Evolutionary conservation across 2,113 vertebrate species (phyloP).

Genomic region (Antigone vipio): DNA sequence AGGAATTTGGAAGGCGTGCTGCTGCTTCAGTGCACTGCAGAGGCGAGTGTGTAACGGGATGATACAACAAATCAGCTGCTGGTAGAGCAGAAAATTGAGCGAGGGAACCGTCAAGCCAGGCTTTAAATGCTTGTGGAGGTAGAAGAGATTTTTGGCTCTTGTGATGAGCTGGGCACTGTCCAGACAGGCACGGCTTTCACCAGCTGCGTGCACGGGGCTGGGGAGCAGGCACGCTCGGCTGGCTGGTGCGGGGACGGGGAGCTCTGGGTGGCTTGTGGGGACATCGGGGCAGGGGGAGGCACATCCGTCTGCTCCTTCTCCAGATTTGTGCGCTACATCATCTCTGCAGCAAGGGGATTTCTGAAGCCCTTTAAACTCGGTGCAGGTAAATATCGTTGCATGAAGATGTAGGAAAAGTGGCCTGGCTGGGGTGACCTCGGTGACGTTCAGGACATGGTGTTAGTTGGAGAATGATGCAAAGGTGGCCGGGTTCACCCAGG

Average conservation of each 20-base stretch:
- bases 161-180: neutral
- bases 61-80: neutral
- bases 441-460: rapidly evolving
- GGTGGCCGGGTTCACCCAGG: neutral
- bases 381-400: rapidly evolving
- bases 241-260: neutral
- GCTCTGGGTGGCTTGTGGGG: neutral
- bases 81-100: neutral
- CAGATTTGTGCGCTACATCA: rapidly evolving
- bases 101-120: neutral
- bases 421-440: neutral
- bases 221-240: neutral
- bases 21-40: neutral
- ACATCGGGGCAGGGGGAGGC: rapidly evolving
- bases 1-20: neutral
- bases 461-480: rapidly evolving
- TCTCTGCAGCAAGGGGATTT: neutral
- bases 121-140: neutral
- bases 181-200: rapidly evolving
- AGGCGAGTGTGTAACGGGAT: neutral
- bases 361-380: neutral
- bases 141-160: neutral
- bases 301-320: rapidly evolving
- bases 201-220: rapidly evolving
- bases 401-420: neutral